Evolutionary conservation across 1,140 invertebrate species (phyloP), one percentile per base, ranked within the genome.

Genomic region (Zaprionus inermis): DNA sequence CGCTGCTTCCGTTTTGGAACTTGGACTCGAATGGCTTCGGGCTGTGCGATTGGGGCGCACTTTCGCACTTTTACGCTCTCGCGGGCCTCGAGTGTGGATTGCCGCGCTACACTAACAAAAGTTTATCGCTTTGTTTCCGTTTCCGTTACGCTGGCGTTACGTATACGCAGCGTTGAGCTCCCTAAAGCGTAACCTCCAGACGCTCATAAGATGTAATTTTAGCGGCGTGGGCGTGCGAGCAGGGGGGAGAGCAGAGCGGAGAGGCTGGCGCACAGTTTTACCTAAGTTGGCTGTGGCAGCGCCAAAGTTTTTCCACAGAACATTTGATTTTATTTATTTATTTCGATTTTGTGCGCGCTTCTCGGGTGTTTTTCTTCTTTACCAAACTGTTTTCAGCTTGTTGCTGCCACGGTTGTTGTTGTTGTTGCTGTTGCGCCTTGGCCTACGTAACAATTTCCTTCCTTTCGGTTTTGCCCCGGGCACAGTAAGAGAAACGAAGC

Each of bases 271-370:
- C 55, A 63, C 60, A 72, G 46, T 71, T 63, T 78, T 80, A 72
- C 65, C 68, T 67, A 72, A 78, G 49, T 78, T 58, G 52, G 46
- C 57, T 51, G 20, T 32, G 22, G 46, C 49, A 61, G 71, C 68
- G 66, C 58, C 64, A 68, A 77, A 84, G 64, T 72, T 79, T 84
- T 84, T 69, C 72, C 76, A 74, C 65, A 79, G 61, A 74, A 72
- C 83, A 83, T 88, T 83, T 89, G 84, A 88, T 88, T 88, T 88
- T 88, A 88, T 89, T 89, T 89, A 89, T 89, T 89, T 90, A 83
- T 89, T 84, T 89, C 83, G 84, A 89, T 89, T 89, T 89, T 89
- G 71, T 68, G 84, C 71, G 75, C 36, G 5, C 74, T 72, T 76
- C 72, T 78, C 22, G 49, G 64, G 22, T 70, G 44, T 51, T 49